phyloP scores from a whole-genome alignment of 2,113 vertebrate genomes.

The Aphelocoma coerulescens region DNA sequence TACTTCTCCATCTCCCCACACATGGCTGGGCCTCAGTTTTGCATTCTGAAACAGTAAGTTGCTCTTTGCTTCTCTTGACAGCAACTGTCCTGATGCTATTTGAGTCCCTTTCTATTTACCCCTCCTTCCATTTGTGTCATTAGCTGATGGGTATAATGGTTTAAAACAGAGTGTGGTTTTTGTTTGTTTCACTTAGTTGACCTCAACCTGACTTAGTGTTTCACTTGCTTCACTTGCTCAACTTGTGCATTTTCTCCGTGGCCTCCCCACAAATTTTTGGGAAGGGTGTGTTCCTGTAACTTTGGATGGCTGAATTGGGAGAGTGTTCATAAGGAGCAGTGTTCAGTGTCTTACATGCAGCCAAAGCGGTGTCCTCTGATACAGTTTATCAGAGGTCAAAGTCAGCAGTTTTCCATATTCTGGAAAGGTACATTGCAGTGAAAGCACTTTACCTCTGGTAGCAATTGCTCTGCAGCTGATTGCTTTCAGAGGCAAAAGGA shows the following conservation, averaged over 20 bases:
- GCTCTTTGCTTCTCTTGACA: not conserved
- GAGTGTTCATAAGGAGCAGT: not conserved
- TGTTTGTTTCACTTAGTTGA: not conserved
- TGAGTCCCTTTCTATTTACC: not conserved
- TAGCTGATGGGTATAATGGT: not conserved
- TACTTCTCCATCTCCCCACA: not conserved
- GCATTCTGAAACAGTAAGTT: not conserved
- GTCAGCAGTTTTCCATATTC: not conserved
- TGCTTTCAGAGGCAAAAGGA: conserved; percentile 36
- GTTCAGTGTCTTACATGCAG: not conserved
- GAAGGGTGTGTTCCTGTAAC: not conserved
- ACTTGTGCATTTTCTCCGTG: not conserved
- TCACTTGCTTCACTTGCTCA: not conserved
- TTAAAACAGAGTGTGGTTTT: not conserved
- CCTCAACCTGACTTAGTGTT: not conserved
- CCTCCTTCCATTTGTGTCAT: not conserved
- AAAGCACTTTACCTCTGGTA: conserved; percentile 38
- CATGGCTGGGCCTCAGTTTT: not conserved
- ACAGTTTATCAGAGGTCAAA: not conserved
- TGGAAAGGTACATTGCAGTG: conserved; percentile 26
- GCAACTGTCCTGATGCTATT: not conserved
- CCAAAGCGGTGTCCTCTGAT: fast-evolving
- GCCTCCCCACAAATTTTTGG: not conserved
- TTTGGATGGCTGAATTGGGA: not conserved
- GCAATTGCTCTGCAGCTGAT: conserved; percentile 18